Evolutionary conservation across 2,797 vertebrate species (phyloP).

Genomic region (Sphenopsis melanotis): DNA sequence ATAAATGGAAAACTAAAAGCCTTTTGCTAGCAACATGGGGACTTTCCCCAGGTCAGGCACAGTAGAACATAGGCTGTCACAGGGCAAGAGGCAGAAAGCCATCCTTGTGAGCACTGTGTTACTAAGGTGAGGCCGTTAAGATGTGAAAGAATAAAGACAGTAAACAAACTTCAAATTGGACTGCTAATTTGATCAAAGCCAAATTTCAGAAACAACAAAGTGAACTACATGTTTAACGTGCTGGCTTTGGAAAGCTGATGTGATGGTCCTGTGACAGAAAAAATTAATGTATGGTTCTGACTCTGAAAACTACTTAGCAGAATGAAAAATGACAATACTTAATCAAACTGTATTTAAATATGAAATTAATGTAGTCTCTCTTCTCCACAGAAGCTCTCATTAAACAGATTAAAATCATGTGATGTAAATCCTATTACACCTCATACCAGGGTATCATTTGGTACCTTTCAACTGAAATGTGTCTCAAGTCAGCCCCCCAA

Average conservation of each 20-base stretch:
- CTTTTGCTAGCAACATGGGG: background rate
- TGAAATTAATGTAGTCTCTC: background rate
- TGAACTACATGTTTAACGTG: background rate
- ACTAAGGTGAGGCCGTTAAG: background rate
- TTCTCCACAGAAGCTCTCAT: background rate
- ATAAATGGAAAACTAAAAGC: background rate
- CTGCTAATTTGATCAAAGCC: background rate
- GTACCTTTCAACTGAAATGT: background rate
- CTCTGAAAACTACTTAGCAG: background rate
- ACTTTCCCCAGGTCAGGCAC: background rate
- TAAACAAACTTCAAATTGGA: background rate
- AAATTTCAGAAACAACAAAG: background rate
- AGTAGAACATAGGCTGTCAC: background rate
- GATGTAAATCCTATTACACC: background rate
- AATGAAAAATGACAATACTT: background rate
- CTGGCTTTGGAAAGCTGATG: background rate
- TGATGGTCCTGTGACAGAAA: background rate
- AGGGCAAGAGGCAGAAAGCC: background rate
- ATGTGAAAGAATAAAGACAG: background rate
- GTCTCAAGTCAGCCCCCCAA: background rate
- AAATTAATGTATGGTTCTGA: background rate
- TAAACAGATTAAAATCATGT: background rate
- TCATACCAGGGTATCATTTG: background rate
- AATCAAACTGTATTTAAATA: constrained; percentile 6
- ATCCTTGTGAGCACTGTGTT: background rate